Base-by-base conservation (phyloP, 2,888 invertebrate genomes). In the Pandemis cinnamomeana region DNA sequence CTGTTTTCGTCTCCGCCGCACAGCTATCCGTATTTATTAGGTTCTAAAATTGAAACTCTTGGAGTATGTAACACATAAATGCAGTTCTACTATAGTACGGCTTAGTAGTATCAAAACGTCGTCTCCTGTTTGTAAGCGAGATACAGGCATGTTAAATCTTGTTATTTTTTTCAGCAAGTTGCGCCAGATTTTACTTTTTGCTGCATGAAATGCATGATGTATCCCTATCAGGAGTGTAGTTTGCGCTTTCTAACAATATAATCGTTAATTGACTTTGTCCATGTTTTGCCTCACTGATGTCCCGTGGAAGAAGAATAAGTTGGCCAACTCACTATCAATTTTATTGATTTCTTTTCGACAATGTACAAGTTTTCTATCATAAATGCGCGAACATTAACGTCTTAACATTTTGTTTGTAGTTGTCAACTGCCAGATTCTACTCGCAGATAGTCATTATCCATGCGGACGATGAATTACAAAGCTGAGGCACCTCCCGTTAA, bases 21-120 rank as follows among this genome's bases (percentile, higher is more conserved):
- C n/a, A n/a, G n/a, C n/a, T n/a, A n/a, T 20, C 20, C 60, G 73
- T 69, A 60, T 73, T 73, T 73, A 73, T 69, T 73, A 70, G 67
- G 53, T 5, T 72, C 42, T 64, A 11, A 64, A 73, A 73, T 73
- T 73, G 69, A 73, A 69, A 64, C 46, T 69, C 55, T 53, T 62
- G 51, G 20, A 64, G 51, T 42, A 64, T n/a, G 67, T 51, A 60
- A 20, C 20, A 20, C 20, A 20, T 20, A 20, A 20, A 20, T 20
- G 20, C 20, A 20, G 20, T 20, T 20, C 20, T 20, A 20, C 20
- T 20, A 20, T 20, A 20, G 1, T 1, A 20, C 20, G 20, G 20
- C 20, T 20, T 20, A 20, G 20, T 20, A 20, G 20, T 20, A 20
- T 20, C 1, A 20, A 20, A 20, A 20, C 20, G 20, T 20, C 20